Conservation (phyloP, 2,113 vertebrate genomes). For the Pithys albifrons region DNA sequence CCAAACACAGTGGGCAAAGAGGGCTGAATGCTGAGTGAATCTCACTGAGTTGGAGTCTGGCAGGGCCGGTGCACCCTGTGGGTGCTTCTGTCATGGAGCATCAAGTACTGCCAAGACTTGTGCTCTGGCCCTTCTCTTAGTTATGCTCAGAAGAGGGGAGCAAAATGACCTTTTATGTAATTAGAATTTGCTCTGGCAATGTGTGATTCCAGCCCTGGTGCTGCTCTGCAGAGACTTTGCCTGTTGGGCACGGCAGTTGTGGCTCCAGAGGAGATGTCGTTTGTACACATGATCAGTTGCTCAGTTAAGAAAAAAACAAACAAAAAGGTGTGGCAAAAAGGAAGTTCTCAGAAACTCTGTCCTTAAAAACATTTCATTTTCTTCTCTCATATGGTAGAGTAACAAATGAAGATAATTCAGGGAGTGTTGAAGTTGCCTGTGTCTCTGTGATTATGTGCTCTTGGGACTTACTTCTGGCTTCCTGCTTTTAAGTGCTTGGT, state of each 20-base stretch:
- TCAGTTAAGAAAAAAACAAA: neutral
- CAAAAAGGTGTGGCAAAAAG: no score
- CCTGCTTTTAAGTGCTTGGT: neutral
- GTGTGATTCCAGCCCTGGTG: neutral
- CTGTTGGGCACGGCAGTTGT: fast-evolving
- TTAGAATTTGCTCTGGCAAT: fast-evolving
- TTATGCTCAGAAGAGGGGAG: fast-evolving
- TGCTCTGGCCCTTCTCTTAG: neutral
- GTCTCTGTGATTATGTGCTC: neutral
- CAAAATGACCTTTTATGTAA: neutral
- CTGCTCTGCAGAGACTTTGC: neutral
- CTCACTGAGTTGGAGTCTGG: fast-evolving
- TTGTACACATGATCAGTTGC: fast-evolving
- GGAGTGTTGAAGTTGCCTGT: neutral
- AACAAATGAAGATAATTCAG: neutral
- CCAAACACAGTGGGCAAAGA: fast-evolving
- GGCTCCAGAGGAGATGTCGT: neutral
- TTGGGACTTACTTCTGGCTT: neutral
- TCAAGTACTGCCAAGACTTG: fast-evolving
- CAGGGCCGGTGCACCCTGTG: fast-evolving
- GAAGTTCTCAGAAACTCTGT: neutral
- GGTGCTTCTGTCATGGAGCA: fast-evolving
- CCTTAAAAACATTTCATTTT: neutral
- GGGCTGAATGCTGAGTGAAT: fast-evolving
- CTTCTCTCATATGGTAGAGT: neutral